Conservation (phyloP, 2,888 invertebrate species). For the Pseudanteris insignis region DNA sequence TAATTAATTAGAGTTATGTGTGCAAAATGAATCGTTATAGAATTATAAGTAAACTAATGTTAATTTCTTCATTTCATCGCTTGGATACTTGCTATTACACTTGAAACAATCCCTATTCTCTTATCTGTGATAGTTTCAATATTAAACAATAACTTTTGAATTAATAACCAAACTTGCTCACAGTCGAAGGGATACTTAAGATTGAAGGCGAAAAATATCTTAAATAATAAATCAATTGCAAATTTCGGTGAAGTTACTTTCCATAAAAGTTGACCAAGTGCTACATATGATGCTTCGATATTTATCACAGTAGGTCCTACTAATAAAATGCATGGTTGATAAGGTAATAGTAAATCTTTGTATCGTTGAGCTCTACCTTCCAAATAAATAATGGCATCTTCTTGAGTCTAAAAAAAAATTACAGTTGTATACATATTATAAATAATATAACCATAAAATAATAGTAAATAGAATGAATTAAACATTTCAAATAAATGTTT, state of each 20-base stretch:
- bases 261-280: slow-evolving; percentile 26
- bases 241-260: slow-evolving; percentile 11
- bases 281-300: slow-evolving; percentile 28
- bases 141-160: slow-evolving; percentile 33
- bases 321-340: slow-evolving; percentile 33
- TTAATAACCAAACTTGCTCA: slow-evolving; percentile 39
- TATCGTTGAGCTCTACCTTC: slow-evolving; percentile 32
- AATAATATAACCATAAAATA: too few relatives aligned
- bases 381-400: slow-evolving; percentile 14
- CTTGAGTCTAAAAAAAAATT: slow-evolving; percentile 28
- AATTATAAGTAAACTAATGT: too few relatives aligned
- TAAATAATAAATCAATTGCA: slow-evolving; percentile 33
- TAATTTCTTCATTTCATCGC: slow-evolving; percentile 26
- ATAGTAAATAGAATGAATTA: too few relatives aligned
- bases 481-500: too few relatives aligned
- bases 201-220: slow-evolving; percentile 29
- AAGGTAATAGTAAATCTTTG: slow-evolving; percentile 26
- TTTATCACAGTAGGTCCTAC: slow-evolving; percentile 24
- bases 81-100: slow-evolving; percentile 38
- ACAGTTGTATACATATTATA: too few relatives aligned
- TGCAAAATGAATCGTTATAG: too few relatives aligned
- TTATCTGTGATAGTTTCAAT: slow-evolving; percentile 34
- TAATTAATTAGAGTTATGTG: too few relatives aligned
- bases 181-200: slow-evolving; percentile 39
- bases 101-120: slow-evolving; percentile 34